Percentiles rank a stretch among this genome's conserved stretches.
phyloP scores from a whole-genome alignment of 2,113 vertebrate species.

The Xenopus laevis region DNA sequence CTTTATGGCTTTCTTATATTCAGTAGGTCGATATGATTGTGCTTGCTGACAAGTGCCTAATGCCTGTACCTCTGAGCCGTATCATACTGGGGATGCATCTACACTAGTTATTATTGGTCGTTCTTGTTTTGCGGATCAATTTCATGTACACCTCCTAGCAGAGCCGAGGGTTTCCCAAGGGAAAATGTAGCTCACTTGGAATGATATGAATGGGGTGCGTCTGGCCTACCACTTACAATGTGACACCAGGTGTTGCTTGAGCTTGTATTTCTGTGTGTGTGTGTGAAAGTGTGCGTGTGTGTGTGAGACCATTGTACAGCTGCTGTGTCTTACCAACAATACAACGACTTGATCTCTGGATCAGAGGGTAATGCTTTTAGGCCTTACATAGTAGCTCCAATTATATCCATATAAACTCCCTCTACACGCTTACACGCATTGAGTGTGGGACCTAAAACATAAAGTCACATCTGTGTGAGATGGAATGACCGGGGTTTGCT shows the following conservation, averaged over 20 bases:
- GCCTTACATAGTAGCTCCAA: not conserved
- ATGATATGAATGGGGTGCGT: slow-evolving; percentile 10
- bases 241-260: slow-evolving; percentile 11
- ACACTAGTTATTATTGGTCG: too few relatives aligned
- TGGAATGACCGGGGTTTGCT: slow-evolving; percentile 3
- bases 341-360: not conserved
- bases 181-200: not conserved
- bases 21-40: too few relatives aligned
- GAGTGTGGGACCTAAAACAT: slow-evolving; percentile 28
- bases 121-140: not conserved
- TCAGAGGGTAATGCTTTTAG: slow-evolving; percentile 5
- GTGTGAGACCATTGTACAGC: slow-evolving; percentile 4
- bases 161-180: slow-evolving; percentile 1
- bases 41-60: too few relatives aligned
- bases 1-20: too few relatives aligned
- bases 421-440: not conserved
- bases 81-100: too few relatives aligned
- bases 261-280: not conserved
- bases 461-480: slow-evolving; percentile 30
- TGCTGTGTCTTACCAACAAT: not conserved
- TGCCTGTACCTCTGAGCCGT: too few relatives aligned
- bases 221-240: slow-evolving; percentile 1
- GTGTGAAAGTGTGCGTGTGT: not conserved
- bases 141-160: slow-evolving; percentile 4
- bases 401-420: slow-evolving; percentile 19